phyloP scores from a whole-genome alignment of 2,113 vertebrate species.

The Propithecus coquereli region DNA sequence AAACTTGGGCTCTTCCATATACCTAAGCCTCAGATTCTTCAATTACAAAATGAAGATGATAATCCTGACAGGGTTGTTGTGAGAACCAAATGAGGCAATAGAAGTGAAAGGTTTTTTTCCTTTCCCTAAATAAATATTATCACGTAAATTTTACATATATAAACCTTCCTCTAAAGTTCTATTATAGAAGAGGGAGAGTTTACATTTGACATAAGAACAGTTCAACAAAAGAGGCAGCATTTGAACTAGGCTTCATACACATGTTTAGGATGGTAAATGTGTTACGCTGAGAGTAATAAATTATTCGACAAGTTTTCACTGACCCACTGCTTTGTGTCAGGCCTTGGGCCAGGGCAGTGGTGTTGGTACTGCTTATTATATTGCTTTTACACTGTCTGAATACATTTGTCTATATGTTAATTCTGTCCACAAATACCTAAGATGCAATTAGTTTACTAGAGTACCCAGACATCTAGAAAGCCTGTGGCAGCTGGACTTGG shows the following conservation, averaged over 20 bases:
- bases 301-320: neutral
- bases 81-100: neutral
- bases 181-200: neutral
- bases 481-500: neutral
- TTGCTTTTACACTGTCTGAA: neutral
- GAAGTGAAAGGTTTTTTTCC: neutral
- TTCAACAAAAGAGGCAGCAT: neutral
- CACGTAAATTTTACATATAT: neutral
- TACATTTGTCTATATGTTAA: neutral
- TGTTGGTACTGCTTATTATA: neutral
- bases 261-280: neutral
- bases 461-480: neutral
- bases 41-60: conserved; percentile 6
- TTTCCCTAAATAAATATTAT: conserved; percentile 15
- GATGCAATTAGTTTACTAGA: neutral
- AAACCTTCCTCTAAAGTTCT: neutral
- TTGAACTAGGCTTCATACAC: neutral
- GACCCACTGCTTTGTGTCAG: neutral
- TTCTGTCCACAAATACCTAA: neutral
- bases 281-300: neutral
- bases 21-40: neutral
- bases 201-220: neutral
- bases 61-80: neutral
- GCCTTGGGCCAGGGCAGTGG: neutral
- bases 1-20: neutral